These are phyloP conservation scores for Phymastichus coffea DNA, from an alignment of 1,140 invertebrate species.

Conservation along the genomic window DNA sequence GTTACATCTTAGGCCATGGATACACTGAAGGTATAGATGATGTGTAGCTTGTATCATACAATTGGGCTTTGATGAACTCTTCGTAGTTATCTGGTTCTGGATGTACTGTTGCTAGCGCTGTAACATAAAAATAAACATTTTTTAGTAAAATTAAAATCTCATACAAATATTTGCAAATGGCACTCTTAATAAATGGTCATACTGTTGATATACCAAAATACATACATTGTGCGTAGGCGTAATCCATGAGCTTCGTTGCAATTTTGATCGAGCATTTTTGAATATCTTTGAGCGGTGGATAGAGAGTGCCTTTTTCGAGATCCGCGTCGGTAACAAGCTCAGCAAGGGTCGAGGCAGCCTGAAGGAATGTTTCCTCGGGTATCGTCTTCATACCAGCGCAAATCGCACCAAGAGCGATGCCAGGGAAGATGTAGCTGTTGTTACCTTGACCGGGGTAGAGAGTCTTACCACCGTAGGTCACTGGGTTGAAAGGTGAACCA, in stretches of 20 bases:
- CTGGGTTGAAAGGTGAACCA: slow-evolving; percentile 88
- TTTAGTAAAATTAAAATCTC: not conserved
- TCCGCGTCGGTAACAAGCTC: slow-evolving; percentile 81
- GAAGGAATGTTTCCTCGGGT: slow-evolving; percentile 84
- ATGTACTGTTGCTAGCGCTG: slow-evolving; percentile 73
- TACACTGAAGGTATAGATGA: slow-evolving; percentile 69
- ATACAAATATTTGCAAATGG: not conserved
- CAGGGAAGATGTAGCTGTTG: slow-evolving; percentile 97
- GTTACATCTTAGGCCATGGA: slow-evolving; percentile 63
- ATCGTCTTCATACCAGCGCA: slow-evolving; percentile 81
- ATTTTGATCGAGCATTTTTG: slow-evolving; percentile 86
- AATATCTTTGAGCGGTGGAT: slow-evolving; percentile 89
- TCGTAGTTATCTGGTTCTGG: slow-evolving; percentile 76
- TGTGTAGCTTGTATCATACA: slow-evolving; percentile 74
- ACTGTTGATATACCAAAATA: slow-evolving; percentile 2
- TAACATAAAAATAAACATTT: slow-evolving; percentile 35
- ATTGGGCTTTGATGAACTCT: slow-evolving; percentile 77
- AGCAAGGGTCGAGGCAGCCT: slow-evolving; percentile 82
- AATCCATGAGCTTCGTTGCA: slow-evolving; percentile 79
- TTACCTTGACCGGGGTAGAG: slow-evolving; percentile 91
- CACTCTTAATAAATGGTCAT: slow-evolving; percentile 33
- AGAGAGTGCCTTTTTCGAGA: slow-evolving; percentile 85
- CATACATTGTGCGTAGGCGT: slow-evolving; percentile 82
- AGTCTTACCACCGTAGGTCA: slow-evolving; percentile 74
- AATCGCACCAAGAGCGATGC: slow-evolving; percentile 85